Base-by-base conservation (phyloP, 2,797 vertebrate genomes). In the Coregonus suidteri region DNA sequence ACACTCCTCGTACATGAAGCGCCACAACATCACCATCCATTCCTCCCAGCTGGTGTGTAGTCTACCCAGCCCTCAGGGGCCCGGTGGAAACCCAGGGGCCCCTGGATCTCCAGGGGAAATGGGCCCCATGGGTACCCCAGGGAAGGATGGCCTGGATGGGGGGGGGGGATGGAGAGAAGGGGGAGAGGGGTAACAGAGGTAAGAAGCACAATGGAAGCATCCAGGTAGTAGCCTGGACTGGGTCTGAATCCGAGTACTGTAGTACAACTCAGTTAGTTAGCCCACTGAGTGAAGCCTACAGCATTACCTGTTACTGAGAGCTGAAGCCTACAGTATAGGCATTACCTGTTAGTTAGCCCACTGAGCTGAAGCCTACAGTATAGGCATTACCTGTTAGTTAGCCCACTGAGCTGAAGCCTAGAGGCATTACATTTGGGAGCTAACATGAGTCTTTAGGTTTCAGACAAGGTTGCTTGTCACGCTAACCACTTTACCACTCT, bases 41-140 rank as follows among this genome's bases (percentile, higher is more conserved):
- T 90, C 95, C 70, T 95, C 96, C 34, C 94, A 96, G 88, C 88
- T 99, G n/a, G 87, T 94, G 0, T 99, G 98, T 88, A 98, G 97
- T 85, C 84, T 97, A 25, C 97, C 97, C 0, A 97, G 98, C 0
- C 96, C 97, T 54, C 90, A 87, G 1, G 98, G 98, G 0, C 94
- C 96, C 0, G 93, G 93, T 0, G 97, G 98, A 97, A 90, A 90
- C 41, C 96, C 96, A 0, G 98, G 98, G 41, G 68, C 77, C 0
- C 90, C 94, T 0, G 98, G 98, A 4, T 71, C 93, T 18, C 91
- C 94, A 0, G 98, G 98, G 13, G 83, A 90, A 0, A 85, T 93
- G 1, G 98, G 98, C 80, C 94, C 94, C 74, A 97, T 97, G 95
- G 98, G 97, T 2, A 87, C 93, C 59, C 97, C 97, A 0, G 98